phyloP scores from a whole-genome alignment of 2,113 vertebrate genomes.

The Anseranas semipalmata region DNA sequence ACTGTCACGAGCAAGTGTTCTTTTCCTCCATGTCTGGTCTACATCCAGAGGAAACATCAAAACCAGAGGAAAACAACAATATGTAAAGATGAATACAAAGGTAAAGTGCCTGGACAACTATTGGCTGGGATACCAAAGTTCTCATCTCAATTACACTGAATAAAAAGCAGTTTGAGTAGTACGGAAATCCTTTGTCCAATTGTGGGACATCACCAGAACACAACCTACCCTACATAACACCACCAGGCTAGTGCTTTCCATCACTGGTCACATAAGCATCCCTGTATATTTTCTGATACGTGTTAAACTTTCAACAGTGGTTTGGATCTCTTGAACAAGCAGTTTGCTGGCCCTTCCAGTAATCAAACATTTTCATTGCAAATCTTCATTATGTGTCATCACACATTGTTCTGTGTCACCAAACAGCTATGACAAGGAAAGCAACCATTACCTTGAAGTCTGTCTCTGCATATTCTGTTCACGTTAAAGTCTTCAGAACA shows the following conservation, averaged over 20 bases:
- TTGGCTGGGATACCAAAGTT: neutral
- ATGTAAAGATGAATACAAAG: neutral
- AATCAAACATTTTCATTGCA: neutral
- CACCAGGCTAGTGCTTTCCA: neutral
- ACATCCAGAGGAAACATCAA: neutral
- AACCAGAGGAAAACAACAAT: neutral
- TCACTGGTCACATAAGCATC: accelerated
- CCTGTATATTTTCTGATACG: accelerated
- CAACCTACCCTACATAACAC: neutral
- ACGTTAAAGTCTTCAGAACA: neutral
- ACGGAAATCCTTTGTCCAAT: neutral
- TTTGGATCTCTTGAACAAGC: neutral
- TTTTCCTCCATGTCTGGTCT: neutral
- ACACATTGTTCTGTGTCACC: neutral
- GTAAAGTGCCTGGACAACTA: neutral
- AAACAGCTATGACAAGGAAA: neutral
- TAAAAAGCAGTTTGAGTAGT: neutral
- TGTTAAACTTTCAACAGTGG: accelerated
- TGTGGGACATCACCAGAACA: neutral
- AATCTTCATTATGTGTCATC: neutral
- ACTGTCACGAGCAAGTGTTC: accelerated
- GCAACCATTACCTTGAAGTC: neutral
- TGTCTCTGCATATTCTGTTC: neutral
- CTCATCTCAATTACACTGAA: neutral
- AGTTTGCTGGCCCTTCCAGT: neutral